These are phyloP conservation scores for Schizopygopsis malacanthus DNA, from an alignment of 2,797 vertebrate genomes.

Conservation along the genomic window DNA sequence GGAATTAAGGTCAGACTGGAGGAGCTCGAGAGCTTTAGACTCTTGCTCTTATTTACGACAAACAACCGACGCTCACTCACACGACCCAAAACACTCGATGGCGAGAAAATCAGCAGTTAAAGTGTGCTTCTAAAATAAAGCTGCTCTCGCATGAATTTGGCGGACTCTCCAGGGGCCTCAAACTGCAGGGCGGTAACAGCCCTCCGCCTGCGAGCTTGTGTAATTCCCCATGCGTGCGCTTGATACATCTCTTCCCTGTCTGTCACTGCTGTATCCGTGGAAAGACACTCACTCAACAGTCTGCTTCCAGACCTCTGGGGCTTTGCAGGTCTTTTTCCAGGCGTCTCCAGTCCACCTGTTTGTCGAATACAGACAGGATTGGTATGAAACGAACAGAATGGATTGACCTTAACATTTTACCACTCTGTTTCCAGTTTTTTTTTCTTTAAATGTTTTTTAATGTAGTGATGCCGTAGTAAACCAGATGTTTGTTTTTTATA, in stretches of 20 bases:
- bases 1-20: conserved; percentile 37
- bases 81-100: neutral
- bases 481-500: no score
- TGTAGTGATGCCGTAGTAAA: no score
- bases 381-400: neutral
- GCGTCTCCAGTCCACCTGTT: conserved; percentile 1
- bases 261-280: conserved; percentile 11
- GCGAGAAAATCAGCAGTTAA: neutral
- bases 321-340: neutral
- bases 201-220: conserved; percentile 10
- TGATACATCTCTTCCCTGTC: conserved; percentile 18
- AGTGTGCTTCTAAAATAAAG: neutral
- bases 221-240: neutral
- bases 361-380: neutral
- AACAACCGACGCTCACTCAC: conserved; percentile 26
- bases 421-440: neutral
- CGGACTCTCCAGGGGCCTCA: neutral
- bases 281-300: neutral
- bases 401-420: neutral
- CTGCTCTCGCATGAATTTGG: neutral
- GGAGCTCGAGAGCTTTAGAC: conserved; percentile 52
- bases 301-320: conserved; percentile 21
- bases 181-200: conserved; percentile 7
- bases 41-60: conserved; percentile 64
- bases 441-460: neutral